These are phyloP conservation scores for Littorina saxatilis DNA, from an alignment of 1,140 invertebrate genomes.

Conservation along the genomic window DNA sequence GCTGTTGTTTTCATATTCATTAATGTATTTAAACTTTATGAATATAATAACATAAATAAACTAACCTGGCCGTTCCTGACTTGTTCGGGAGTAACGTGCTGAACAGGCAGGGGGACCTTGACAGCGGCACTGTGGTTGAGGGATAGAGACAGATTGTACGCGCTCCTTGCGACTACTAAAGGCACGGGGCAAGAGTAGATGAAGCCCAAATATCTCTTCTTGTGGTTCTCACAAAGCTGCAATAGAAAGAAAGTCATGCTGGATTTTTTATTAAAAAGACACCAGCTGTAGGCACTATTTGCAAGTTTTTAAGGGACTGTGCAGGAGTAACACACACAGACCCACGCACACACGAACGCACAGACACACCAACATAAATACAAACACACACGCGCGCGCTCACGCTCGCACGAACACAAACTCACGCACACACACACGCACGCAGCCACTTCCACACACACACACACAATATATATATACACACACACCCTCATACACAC, in stretches of 20 bases:
- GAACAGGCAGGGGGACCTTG: background rate
- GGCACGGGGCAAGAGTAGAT: slow-evolving; percentile 65
- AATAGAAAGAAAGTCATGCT: background rate
- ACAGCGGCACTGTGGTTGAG: background rate
- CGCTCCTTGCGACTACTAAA: background rate
- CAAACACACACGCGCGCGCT: too few relatives aligned
- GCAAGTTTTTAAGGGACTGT: background rate
- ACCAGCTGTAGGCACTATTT: background rate
- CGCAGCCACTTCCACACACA: background rate
- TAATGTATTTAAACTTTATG: too few relatives aligned
- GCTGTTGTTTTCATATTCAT: too few relatives aligned
- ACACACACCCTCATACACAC: background rate
- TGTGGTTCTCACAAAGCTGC: slow-evolving; percentile 72
- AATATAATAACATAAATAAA: too few relatives aligned
- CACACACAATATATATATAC: background rate
- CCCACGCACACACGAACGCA: too few relatives aligned
- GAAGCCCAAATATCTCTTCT: slow-evolving; percentile 65
- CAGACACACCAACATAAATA: too few relatives aligned
- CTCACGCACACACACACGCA: background rate
- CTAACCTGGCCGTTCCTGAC: slow-evolving; percentile 4
- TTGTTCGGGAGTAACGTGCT: background rate
- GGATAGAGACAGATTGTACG: slow-evolving; percentile 24
- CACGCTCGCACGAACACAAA: background rate
- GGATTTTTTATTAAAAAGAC: background rate
- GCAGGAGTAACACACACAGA: background rate